Conservation (phyloP, 2,888 invertebrate genomes). For the Drosophila infuscata region DNA sequence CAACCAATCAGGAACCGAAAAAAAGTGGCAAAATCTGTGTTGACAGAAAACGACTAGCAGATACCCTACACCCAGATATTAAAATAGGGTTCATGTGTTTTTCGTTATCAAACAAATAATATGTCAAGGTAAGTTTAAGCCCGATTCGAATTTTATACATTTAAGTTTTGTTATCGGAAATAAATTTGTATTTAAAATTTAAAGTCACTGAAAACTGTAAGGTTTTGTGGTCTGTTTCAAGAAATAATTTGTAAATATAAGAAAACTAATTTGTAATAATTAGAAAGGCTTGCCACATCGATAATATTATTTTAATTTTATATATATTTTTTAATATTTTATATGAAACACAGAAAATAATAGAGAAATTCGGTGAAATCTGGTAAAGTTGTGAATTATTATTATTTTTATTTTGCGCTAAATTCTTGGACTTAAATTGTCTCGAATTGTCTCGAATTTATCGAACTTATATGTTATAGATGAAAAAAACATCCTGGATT, state of each 20-base stretch:
- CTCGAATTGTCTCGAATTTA: no score
- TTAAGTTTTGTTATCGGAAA: neutral
- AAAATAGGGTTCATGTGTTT: neutral
- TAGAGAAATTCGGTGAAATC: neutral
- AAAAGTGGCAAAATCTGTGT: neutral
- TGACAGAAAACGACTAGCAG: neutral
- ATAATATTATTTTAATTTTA: no score
- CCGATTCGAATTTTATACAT: no score
- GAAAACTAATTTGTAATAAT: no score
- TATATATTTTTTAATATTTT: no score
- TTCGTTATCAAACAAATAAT: neutral
- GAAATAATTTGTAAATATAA: no score
- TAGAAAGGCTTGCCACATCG: no score
- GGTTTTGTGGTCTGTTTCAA: no score
- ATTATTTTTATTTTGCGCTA: no score
- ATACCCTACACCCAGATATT: neutral
- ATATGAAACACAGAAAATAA: neutral
- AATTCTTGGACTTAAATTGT: no score
- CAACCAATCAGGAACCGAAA: conserved; percentile 54
- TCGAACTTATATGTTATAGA: no score
- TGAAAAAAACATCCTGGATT: neutral
- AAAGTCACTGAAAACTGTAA: neutral
- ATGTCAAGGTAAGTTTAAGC: neutral
- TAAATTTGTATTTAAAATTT: neutral
- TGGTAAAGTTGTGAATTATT: no score